Conservation (phyloP, 2,797 vertebrate genomes). For the Rhinatrema bivittatum region DNA sequence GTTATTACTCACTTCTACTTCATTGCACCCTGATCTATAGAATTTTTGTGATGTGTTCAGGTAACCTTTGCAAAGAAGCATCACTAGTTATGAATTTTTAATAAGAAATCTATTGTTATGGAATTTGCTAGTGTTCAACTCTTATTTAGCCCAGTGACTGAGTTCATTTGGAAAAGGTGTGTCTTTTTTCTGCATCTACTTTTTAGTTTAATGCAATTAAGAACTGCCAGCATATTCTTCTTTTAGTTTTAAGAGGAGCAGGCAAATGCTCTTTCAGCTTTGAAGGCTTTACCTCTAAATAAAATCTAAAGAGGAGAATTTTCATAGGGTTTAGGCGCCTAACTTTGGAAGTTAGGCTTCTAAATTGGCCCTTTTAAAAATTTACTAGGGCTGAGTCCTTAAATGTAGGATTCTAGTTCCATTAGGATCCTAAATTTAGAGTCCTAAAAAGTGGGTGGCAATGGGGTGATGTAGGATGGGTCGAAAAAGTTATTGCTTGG, state of each 20-base stretch:
- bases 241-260: constrained; percentile 18
- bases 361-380: no score
- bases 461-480: no score
- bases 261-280: no score
- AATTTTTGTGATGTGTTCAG: constrained; percentile 60
- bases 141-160: constrained; percentile 21
- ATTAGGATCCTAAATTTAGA: no score
- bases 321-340: no score
- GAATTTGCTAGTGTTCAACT: constrained; percentile 27
- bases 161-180: constrained; percentile 12
- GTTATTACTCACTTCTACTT: constrained; percentile 69
- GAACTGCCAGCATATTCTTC: constrained; percentile 18
- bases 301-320: no score
- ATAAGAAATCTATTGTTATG: constrained; percentile 42
- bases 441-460: no score
- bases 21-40: constrained; percentile 63
- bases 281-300: no score
- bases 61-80: constrained; percentile 55
- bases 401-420: no score
- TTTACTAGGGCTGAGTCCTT: no score
- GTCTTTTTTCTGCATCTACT: constrained; percentile 1
- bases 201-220: constrained; percentile 18
- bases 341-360: no score
- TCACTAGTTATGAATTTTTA: constrained; percentile 54
- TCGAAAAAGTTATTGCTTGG: no score